Base-by-base conservation (phyloP, 2,797 vertebrate genomes). In the Sebastes alutus region DNA sequence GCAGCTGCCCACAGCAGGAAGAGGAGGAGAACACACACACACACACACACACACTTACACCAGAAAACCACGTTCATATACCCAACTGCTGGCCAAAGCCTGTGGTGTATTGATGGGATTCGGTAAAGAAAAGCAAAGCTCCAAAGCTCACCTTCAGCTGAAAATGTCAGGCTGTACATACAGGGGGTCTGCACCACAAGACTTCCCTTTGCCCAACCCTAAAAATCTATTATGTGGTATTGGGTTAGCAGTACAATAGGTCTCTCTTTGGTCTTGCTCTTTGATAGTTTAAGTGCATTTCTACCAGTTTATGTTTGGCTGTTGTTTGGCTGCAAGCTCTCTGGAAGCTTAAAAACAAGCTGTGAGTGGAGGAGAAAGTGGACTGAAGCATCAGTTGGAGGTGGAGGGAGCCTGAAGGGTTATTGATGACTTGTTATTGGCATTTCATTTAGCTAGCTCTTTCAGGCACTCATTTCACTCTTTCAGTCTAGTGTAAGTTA, bases 371-470 rank as follows among this genome's bases (percentile, higher is more conserved):
- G 6, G 22, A 46, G 25, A 55, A 62, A 77, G 72, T 49, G 30
- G 74, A 72, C 61, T 46, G 82, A 67, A 62, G 60, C 69, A 29
- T 54, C 63, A 38, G 32, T 67, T 61, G 2, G 64, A 77, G 46
- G 66, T 56, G 72, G 49, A 75, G 16, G 35, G 42, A 77, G 78
- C 59, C 62, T 18, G 22, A 73, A 72, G 58, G 66, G 35, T 81
- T 86, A 84, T 82, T 72, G 86, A 90, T 61, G 71, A 67, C 69
- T 85, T 25, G 14, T 77, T 89, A 82, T 61, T 83, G 80, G 78
- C 75, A 62, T 82, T 90, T 90, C 64, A 86, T 87, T 86, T 73
- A 75, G 78, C 80, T 38, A 23, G 80, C 69, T 67, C 80, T 81
- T 85, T 59, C 56, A 59, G 66, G 16, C 33, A 46, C 61, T 32